Conservation (phyloP, 1,140 invertebrate species). For the silkworm (Bombyx mori) region DNA sequence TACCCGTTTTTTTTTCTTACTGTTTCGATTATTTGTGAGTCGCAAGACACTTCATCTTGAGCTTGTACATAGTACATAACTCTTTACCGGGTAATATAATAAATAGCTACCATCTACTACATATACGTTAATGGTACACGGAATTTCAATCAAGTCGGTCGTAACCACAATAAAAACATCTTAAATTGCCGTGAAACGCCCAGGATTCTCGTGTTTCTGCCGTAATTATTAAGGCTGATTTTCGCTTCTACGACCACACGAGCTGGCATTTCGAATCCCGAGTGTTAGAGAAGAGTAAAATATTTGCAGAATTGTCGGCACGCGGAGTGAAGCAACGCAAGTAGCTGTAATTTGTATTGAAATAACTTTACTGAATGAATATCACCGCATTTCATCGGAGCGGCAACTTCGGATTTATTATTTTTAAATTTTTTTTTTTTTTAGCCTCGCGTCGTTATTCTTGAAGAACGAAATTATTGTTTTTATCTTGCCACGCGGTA, state of each 20-base stretch:
- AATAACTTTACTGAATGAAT: constrained; percentile 66
- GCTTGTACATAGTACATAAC: constrained; percentile 1
- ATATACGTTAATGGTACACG: constrained; percentile 2
- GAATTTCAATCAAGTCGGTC: constrained; percentile 7
- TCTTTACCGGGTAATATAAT: constrained; percentile 2
- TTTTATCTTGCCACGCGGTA: constrained; percentile 64
- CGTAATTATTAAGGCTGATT: background rate
- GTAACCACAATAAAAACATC: background rate
- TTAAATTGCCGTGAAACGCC: background rate
- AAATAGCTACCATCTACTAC: constrained; percentile 2
- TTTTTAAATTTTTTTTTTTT: constrained; percentile 54
- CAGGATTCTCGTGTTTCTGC: background rate
- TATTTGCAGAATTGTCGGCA: constrained; percentile 68
- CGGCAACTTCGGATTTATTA: constrained; percentile 59
- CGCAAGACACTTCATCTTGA: too few relatives aligned
- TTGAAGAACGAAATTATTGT: constrained; percentile 69
- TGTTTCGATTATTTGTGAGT: too few relatives aligned
- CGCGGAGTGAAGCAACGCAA: constrained; percentile 57
- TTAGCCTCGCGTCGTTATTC: constrained; percentile 21
- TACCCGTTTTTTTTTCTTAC: too few relatives aligned
- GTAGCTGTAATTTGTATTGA: constrained; percentile 69
- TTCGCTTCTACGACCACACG: background rate
- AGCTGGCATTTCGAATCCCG: background rate
- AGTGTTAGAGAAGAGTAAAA: constrained; percentile 54
- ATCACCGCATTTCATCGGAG: constrained; percentile 65